A percentile compares a stretch with the other conserved stretches of the same genome.
phyloP scores from a whole-genome alignment of 1,140 invertebrate species.

The Carcinoscorpius rotundicauda region DNA sequence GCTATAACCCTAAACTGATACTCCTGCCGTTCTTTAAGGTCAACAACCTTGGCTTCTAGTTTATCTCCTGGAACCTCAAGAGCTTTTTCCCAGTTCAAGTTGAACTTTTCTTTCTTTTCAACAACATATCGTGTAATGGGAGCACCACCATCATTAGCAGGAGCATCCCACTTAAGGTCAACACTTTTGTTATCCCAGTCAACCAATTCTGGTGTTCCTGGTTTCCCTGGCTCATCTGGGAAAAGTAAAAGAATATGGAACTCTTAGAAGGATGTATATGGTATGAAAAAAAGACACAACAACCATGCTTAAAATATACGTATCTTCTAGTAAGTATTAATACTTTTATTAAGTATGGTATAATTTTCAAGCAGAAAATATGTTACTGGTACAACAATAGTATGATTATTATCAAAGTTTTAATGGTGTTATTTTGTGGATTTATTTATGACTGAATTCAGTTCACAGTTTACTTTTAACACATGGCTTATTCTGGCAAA shows the following conservation, averaged over 20 bases:
- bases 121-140: constrained; percentile 94
- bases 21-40: constrained; percentile 78
- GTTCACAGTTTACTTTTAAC: no score
- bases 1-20: constrained; percentile 92
- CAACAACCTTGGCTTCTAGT: constrained; percentile 62
- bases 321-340: not conserved
- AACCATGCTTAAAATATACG: no score
- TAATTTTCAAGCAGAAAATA: no score
- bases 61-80: constrained; percentile 65
- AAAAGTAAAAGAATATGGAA: no score
- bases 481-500: no score
- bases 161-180: constrained; percentile 85
- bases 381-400: no score
- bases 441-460: no score
- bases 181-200: constrained; percentile 91
- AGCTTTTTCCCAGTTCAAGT: constrained; percentile 65
- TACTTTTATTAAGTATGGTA: not conserved
- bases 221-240: constrained; percentile 65
- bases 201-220: constrained; percentile 74
- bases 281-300: no score
- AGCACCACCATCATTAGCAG: constrained; percentile 83
- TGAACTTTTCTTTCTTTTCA: constrained; percentile 82
- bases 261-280: no score
- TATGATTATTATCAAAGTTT: no score
- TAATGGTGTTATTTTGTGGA: no score